These are phyloP conservation scores for Gyps fulvus DNA, from an alignment of 2,113 vertebrate species.

Conservation along the genomic window DNA sequence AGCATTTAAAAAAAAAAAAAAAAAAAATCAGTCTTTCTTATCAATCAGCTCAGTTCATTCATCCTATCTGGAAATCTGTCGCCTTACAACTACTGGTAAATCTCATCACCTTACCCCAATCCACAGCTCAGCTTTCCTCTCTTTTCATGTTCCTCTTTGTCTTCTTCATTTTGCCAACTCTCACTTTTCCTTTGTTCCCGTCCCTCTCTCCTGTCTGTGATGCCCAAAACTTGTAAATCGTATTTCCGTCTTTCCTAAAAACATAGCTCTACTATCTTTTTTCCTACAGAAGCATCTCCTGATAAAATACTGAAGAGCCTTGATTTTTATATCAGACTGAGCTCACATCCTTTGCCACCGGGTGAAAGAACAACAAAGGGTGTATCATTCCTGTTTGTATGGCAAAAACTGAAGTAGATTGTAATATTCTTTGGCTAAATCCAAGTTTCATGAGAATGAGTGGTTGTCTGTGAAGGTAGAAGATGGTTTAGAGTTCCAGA, in stretches of 20 bases:
- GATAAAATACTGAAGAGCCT: neutral
- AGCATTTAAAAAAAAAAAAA: neutral
- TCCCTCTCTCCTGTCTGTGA: neutral
- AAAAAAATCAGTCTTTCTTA: neutral
- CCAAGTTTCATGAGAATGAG: neutral
- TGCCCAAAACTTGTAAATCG: neutral
- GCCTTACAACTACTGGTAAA: neutral
- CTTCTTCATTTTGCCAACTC: neutral
- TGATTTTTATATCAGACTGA: neutral
- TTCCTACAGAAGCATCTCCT: neutral
- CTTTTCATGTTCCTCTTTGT: neutral
- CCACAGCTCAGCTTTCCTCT: neutral
- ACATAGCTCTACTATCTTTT: neutral
- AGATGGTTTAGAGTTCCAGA: neutral
- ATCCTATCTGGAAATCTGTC: neutral
- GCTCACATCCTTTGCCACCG: neutral
- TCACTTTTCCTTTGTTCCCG: neutral
- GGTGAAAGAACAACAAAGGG: neutral
- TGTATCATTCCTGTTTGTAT: neutral
- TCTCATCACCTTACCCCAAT: neutral
- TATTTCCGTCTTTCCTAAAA: neutral
- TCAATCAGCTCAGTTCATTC: neutral
- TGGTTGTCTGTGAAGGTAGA: neutral
- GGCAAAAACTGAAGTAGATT: neutral
- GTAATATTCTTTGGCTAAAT: neutral